A percentile compares a stretch with the other conserved stretches of the same genome.
These are phyloP conservation scores for Steinernema khuongi DNA, from an alignment of 1,140 invertebrate species.

Conservation along the genomic window DNA sequence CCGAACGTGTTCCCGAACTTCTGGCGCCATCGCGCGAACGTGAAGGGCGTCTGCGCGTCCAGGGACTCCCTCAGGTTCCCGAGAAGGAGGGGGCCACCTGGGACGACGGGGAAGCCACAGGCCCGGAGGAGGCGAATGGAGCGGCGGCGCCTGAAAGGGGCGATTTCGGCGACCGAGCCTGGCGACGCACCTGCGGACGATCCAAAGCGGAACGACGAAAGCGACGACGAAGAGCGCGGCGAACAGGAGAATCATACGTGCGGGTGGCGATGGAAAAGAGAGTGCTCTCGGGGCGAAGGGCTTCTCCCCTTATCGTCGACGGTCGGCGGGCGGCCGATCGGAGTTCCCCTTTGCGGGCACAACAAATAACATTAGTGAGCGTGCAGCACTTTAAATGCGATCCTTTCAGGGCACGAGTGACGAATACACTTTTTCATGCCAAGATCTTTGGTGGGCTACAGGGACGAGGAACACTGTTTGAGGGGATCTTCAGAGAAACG, in stretches of 20 bases:
- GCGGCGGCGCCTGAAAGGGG: not conserved
- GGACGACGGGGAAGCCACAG: not conserved
- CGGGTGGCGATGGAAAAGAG: not conserved
- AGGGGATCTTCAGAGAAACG: too few species aligned
- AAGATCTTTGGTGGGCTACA: too few species aligned
- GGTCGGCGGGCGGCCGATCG: too few species aligned
- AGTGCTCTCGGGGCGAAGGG: too few species aligned
- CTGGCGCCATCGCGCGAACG: not conserved
- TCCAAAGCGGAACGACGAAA: not conserved
- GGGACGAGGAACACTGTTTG: too few species aligned
- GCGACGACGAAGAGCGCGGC: not conserved
- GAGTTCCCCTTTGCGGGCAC: too few species aligned
- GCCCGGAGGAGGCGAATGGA: not conserved
- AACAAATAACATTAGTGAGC: too few species aligned
- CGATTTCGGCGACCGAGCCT: not conserved
- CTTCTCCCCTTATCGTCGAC: too few species aligned
- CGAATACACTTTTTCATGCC: too few species aligned
- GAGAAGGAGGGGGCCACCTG: not conserved
- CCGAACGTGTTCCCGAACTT: not conserved
- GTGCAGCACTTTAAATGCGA: too few species aligned
- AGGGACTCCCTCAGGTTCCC: not conserved
- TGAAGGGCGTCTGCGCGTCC: not conserved
- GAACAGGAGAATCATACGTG: not conserved
- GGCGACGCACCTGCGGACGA: not conserved
- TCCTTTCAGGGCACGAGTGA: too few species aligned